Base-by-base conservation (phyloP, 2,888 invertebrate species). In the Lypha dubia region DNA sequence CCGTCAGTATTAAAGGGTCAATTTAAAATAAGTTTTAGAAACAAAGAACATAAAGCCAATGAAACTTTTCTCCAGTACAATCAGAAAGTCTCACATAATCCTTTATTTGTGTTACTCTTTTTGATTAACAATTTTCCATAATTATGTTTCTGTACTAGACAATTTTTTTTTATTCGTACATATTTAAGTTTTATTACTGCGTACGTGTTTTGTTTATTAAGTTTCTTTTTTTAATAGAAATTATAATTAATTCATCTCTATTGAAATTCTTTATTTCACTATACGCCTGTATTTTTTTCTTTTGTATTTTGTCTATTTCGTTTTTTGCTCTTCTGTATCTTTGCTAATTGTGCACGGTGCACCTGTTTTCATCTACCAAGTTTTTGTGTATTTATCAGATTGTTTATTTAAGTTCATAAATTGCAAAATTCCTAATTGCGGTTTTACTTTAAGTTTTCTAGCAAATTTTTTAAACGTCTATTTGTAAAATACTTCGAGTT, bases 121-220 rank as follows among this genome's bases (percentile, higher is more conserved):
- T 63, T 60, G 17, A 70, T 53, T n/a, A 75, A 75, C 46, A 71
- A 49, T 41, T 76, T 49, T 68, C 41, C 17, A 67, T 68, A 28
- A 22, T 44, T 71, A 24, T 51, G 22, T 58, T 68, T 44, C 20
- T 51, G 6, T 32, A 41, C 44, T 22, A 32, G 28, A 62, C 20
- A 44, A 53, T 56, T 1, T 17, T 56, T 1, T 17, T 13, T 71
- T 79, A 9, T 15, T 41, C 4, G 62, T 62, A 1, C 11, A 44
- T 3, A 51, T 44, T 62, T 44, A 17, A 24, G 9, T 35, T 71
- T 68, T 67, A 44, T 44, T 62, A 68, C 46, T 63, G 38, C 32
- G 60, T 80, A 80, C 80, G 84, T 84, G 77, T 60, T 81, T 74
- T 79, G 81, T 81, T 84, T 75, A 81, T 70, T 65, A 60, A 83